Base-by-base conservation (phyloP, 2,888 invertebrate genomes). In the Ectobius pallidus region DNA sequence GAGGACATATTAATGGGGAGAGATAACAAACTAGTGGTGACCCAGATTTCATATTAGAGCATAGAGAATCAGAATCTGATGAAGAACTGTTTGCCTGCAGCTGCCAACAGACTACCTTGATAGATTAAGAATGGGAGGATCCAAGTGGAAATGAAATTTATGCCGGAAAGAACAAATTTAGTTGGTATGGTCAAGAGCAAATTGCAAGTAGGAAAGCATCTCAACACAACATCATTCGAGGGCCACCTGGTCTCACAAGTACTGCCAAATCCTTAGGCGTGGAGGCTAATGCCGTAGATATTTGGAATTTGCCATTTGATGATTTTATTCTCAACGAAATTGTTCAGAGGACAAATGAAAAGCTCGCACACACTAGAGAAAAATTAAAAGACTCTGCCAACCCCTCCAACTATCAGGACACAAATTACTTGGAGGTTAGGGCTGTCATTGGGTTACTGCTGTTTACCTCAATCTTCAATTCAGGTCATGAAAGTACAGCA, bases 391-490 rank as follows among this genome's bases (percentile, higher is more conserved):
- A 18, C 9, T 9, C 11, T n/a, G 6, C 22, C 22, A 52, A 52
- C 22, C 2, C 22, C 3, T 52, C 52, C 3, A 52, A 52, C 9
- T 52, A n/a, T 52, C 52, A 20, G 2, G 9, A 11, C 22, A 52
- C 9, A 3, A 9, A 52, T 52, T 52, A 52, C 20, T 22, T 20
- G 22, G 22, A 11, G 2, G 9, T 52, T 22, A 52, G 52, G 3
- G 52, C 52, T 20, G n/a, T 52, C 22, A 52, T 52, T 52, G 20
- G n/a, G 52, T 52, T 52, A 52, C 20, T 52, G 22, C n/a, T 20
- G 22, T 52, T 52, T 2, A 3, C 2, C 52, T 52, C 52, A 4
- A 20, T 18, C 22, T 52, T 20, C 52, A 52, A n/a, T 3, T 20
- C 52, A 20, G 52, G 11, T 20, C n/a, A 52, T 52, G 22, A 52